Percentiles rank a stretch among this genome's conserved stretches.
phyloP scores from a whole-genome alignment of 2,797 vertebrate species.

The Sebastes alutus region DNA sequence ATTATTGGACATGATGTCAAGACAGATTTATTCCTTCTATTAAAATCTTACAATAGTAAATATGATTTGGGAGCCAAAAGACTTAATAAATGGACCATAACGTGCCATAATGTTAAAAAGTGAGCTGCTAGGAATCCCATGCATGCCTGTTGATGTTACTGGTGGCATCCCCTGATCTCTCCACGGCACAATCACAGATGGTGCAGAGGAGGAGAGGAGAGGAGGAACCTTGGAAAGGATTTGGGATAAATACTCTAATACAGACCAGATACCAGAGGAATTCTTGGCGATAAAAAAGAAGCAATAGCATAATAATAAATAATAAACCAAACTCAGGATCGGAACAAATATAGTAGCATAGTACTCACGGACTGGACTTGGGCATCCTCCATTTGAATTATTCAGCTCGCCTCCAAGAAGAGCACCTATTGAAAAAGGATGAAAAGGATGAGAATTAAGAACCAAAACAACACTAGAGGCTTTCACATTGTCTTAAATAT shows the following conservation, averaged over 20 bases:
- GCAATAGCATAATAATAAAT: neutral
- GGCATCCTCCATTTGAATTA: conserved; percentile 95
- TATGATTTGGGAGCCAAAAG: neutral
- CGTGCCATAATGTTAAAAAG: neutral
- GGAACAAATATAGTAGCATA: conserved; percentile 2
- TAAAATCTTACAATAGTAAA: neutral
- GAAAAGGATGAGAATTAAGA: neutral
- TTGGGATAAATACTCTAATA: conserved; percentile 9
- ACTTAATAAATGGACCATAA: neutral
- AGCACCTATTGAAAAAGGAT: conserved; percentile 80
- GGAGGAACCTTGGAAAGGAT: conserved; percentile 24
- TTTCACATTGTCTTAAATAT: neutral
- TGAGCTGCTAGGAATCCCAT: conserved; percentile 14
- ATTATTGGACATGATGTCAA: conserved; percentile 1
- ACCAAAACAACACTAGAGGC: neutral
- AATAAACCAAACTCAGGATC: neutral
- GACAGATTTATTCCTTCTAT: neutral
- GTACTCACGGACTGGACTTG: conserved; percentile 96
- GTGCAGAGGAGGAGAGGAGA: conserved; percentile 41
- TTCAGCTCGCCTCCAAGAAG: conserved; percentile 95
- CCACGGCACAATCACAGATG: conserved; percentile 65
- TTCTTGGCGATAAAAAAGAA: neutral
- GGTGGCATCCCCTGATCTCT: conserved; percentile 82
- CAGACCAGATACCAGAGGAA: conserved; percentile 13
- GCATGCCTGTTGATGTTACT: conserved; percentile 84